These are phyloP conservation scores for Lepus europaeus DNA, from an alignment of 2,113 vertebrate genomes.

Conservation along the genomic window DNA sequence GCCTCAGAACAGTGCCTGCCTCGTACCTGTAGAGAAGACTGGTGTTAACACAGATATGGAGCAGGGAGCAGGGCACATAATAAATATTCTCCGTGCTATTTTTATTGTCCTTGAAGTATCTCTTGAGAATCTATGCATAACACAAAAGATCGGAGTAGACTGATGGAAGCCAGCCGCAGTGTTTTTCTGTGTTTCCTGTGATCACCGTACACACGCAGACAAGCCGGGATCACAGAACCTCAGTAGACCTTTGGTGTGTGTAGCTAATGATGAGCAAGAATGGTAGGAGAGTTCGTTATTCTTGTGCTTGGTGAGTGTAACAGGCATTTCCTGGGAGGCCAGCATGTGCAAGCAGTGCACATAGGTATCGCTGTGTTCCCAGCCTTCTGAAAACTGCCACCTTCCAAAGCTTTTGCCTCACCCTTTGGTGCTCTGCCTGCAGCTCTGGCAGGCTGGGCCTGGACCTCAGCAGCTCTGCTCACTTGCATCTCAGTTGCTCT, in stretches of 20 bases:
- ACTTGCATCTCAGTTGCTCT: constrained; percentile 38
- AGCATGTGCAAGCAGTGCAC: not conserved
- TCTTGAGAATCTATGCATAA: constrained; percentile 44
- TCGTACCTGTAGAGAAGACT: not conserved
- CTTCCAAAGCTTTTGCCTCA: not conserved
- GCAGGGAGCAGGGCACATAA: not conserved
- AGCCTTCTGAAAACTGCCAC: constrained; percentile 34
- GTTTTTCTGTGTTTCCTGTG: constrained; percentile 31
- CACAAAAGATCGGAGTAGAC: not conserved
- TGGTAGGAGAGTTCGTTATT: not conserved
- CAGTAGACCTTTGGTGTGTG: not conserved
- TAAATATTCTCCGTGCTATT: constrained; percentile 1
- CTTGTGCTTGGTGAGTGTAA: not conserved
- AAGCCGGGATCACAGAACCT: not conserved
- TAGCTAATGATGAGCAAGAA: not conserved
- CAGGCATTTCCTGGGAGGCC: not conserved
- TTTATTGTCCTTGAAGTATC: constrained; percentile 50
- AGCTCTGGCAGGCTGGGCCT: not conserved
- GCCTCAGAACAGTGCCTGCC: not conserved
- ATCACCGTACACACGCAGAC: not conserved
- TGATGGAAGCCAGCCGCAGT: constrained; percentile 24
- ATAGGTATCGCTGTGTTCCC: not conserved
- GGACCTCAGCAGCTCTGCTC: not conserved
- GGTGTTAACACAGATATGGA: constrained; percentile 15
- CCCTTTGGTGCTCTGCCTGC: not conserved